phyloP scores from a whole-genome alignment of 2,113 vertebrate genomes.

The Osmerus mordax region DNA sequence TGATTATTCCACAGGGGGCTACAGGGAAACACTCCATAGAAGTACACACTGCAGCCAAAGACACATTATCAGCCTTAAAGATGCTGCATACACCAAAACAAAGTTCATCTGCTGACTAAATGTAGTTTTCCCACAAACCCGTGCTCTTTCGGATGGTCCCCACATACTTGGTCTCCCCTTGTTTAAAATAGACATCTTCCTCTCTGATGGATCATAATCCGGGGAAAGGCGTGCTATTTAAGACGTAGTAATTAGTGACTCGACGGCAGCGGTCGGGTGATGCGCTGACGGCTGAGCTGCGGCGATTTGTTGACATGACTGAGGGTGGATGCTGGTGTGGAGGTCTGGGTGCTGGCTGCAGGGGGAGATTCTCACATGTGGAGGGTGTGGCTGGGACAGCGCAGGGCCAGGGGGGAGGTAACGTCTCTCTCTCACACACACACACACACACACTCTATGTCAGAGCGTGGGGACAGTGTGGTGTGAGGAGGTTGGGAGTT shows the following conservation, averaged over 20 bases:
- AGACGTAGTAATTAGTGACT: slow-evolving; percentile 63
- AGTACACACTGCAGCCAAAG: slow-evolving; percentile 38
- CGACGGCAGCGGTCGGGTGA: slow-evolving; percentile 50
- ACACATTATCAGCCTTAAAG: slow-evolving; percentile 42
- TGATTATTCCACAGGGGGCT: slow-evolving; percentile 22
- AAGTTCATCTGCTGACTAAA: slow-evolving; percentile 50
- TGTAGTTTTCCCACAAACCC: slow-evolving; percentile 51
- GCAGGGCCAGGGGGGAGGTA: slow-evolving; percentile 56
- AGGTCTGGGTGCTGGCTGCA: slow-evolving; percentile 52
- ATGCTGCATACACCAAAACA: slow-evolving; percentile 54
- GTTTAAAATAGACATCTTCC: slow-evolving; percentile 43
- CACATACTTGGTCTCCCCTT: slow-evolving; percentile 45
- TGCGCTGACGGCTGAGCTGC: slow-evolving; percentile 50
- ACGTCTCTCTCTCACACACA: slow-evolving; percentile 2
- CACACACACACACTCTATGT: slow-evolving; percentile 5
- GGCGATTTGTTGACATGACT: slow-evolving; percentile 64
- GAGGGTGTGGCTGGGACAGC: slow-evolving; percentile 65
- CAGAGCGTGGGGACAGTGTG: not conserved
- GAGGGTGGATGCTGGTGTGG: slow-evolving; percentile 46
- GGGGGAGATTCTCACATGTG: slow-evolving; percentile 64
- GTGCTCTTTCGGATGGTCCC: slow-evolving; percentile 10
- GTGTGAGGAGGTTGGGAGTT: not conserved
- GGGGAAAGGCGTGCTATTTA: slow-evolving; percentile 28
- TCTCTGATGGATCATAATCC: slow-evolving; percentile 42
- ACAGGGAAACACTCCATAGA: slow-evolving; percentile 56